Conservation (phyloP, 2,888 invertebrate species). For the Auanema freiburgensis region DNA sequence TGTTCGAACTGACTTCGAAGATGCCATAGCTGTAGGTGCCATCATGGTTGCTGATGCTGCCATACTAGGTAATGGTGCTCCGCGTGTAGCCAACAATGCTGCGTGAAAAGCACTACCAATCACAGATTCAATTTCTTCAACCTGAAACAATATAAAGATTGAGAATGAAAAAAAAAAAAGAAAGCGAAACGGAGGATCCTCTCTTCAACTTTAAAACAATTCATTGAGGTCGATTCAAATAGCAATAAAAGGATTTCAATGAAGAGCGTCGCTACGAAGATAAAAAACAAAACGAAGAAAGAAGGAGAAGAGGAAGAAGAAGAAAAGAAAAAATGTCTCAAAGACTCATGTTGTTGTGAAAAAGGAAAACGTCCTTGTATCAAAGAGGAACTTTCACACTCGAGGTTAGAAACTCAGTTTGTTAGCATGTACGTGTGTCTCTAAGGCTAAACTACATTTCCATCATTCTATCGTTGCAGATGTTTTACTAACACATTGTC, state of each 20-base stretch:
- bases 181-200: conserved; percentile 2
- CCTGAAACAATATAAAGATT: conserved; percentile 23
- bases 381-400: too few species aligned
- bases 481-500: too few species aligned
- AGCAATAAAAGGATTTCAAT: not conserved
- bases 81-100: conserved; percentile 12
- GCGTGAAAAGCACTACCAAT: conserved; percentile 33
- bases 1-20: not conserved
- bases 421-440: too few species aligned
- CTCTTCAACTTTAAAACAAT: not conserved
- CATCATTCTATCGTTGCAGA: too few species aligned
- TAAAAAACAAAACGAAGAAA: not conserved
- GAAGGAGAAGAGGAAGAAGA: not conserved
- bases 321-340: not conserved
- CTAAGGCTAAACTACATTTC: too few species aligned
- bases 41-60: conserved; percentile 1
- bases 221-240: too few species aligned
- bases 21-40: conserved; percentile 3
- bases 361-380: not conserved
- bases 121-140: conserved; percentile 40
- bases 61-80: conserved; percentile 3
- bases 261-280: not conserved
- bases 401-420: too few species aligned
- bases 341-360: not conserved
- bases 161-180: not conserved